Conservation (phyloP, 2,888 invertebrate species). For the Pteria penguin region DNA sequence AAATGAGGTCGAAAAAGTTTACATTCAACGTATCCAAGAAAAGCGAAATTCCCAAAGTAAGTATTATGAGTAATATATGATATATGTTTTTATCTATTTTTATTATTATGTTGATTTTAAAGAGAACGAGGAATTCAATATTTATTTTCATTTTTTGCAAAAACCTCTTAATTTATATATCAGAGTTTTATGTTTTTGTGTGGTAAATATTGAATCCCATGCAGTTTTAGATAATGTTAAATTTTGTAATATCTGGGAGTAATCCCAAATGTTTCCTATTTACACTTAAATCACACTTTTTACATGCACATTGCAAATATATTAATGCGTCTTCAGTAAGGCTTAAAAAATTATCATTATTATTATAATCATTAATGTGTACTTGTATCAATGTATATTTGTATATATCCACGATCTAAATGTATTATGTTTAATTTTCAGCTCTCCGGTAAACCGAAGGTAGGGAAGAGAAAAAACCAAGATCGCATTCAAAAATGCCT, state of each 20-base stretch:
- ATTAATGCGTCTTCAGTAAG: not conserved
- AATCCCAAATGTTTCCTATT: too few relatives aligned
- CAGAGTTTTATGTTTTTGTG: not conserved
- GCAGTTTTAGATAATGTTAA: not conserved
- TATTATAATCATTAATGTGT: too few relatives aligned
- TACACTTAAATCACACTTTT: too few relatives aligned
- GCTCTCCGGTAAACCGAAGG: not conserved
- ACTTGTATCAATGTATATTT: too few relatives aligned
- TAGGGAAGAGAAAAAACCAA: not conserved
- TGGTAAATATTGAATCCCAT: not conserved
- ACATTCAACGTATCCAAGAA: not conserved
- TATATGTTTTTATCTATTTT: too few relatives aligned
- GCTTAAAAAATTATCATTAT: too few relatives aligned
- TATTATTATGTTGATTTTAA: too few relatives aligned
- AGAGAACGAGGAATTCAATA: too few relatives aligned
- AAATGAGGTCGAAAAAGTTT: not conserved
- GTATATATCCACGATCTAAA: too few relatives aligned
- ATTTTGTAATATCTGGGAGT: too few relatives aligned
- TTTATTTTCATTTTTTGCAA: too few relatives aligned
- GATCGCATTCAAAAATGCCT: not conserved
- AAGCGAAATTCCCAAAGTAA: not conserved
- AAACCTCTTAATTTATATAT: too few relatives aligned
- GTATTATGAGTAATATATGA: not conserved
- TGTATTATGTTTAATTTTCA: not conserved
- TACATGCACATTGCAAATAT: not conserved